Evolutionary conservation across 2,113 vertebrate species (phyloP).

Genomic region (Micromys minutus): DNA sequence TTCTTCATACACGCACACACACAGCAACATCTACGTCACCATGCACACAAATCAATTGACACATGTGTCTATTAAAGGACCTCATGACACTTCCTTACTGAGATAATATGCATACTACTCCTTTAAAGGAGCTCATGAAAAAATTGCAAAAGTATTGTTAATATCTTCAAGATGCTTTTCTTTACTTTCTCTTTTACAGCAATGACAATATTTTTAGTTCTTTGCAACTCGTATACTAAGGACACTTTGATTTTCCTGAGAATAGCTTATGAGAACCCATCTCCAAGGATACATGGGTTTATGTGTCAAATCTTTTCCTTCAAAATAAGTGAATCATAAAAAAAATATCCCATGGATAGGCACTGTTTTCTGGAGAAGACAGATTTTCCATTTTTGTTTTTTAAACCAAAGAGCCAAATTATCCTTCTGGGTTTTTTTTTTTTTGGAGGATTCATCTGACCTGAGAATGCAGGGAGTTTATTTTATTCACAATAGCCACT

Average conservation of each 20-base stretch:
- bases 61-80: background rate
- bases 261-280: background rate
- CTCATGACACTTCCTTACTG: background rate
- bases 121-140: background rate
- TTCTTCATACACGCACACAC: background rate
- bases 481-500: background rate
- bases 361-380: background rate
- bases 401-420: background rate
- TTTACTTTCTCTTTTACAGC: background rate
- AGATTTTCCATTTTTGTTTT: background rate
- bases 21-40: too few relatives aligned
- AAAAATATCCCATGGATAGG: background rate
- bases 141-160: background rate
- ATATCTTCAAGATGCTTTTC: background rate
- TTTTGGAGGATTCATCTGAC: background rate
- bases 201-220: background rate
- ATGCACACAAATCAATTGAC: background rate
- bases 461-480: background rate
- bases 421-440: background rate
- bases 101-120: background rate
- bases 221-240: background rate
- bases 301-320: background rate
- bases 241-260: background rate
- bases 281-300: background rate
- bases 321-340: background rate